Evolutionary conservation across 1,140 invertebrate genomes (phyloP), one percentile per base, ranked within the genome.

Genomic region (Apis florea): DNA sequence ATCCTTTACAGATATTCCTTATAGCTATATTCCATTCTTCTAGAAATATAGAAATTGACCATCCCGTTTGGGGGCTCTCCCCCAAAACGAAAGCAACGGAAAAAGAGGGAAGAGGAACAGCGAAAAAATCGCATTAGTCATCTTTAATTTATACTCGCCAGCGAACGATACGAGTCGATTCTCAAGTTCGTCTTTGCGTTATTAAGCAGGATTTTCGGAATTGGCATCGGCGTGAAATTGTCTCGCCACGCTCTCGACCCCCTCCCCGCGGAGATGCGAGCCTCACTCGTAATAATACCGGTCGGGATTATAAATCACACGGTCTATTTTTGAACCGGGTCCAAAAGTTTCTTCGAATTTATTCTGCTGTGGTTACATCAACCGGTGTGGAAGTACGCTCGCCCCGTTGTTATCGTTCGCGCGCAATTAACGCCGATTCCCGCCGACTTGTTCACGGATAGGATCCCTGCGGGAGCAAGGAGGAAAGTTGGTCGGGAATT

Each of bases 301-400:
- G 79, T 53, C 79, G 70, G 31, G 59, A 53, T 40, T 40, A 79
- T 88, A 88, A 88, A 88, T 88, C 86, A 88, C 71, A 5, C 84
- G 85, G 85, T 88, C 85, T 76, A 87, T 87, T 84, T 87, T 87
- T 88, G 86, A 87, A 87, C 79, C 69, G 40, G 31, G 79, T 86
- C 86, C 86, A 88, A 68, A 86, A 87, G 59, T 70, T 88, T 88
- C 86, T 88, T 88, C 85, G 79, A 75, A 88, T 88, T 88, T 88
- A 88, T 88, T 88, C 85, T 24, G 61, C 64, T 75, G 56, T 15
- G 24, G 67, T 87, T 87, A 84, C 83, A 82, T 87, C 86, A 84
- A 86, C 85, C n/a, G n/a, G n/a, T n/a, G 70, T 67, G 82, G 84
- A 83, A 69, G 75, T 31, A 63, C 71, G 53, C 17, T 63, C 67